These are phyloP conservation scores for Aphelinus certus DNA, from an alignment of 1,140 invertebrate genomes.

Conservation along the genomic window DNA sequence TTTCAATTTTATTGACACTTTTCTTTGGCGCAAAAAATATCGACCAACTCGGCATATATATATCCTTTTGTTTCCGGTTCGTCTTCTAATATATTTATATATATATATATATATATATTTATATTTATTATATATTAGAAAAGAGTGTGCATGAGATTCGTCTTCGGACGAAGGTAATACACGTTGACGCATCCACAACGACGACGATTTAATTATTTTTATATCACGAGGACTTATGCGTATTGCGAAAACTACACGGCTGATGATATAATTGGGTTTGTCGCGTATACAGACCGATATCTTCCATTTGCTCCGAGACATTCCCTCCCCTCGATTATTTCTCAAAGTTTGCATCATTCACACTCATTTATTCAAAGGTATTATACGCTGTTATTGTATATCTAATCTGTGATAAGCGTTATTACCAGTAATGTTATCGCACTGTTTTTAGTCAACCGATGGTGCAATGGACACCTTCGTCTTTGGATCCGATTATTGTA, in stretches of 20 bases:
- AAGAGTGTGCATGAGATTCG: slow-evolving; percentile 24
- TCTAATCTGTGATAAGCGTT: slow-evolving; percentile 34
- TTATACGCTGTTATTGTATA: neutral
- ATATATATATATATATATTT: too few species aligned
- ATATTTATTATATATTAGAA: slow-evolving; percentile 31
- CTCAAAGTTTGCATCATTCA: slow-evolving; percentile 4
- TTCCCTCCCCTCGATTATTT: slow-evolving; percentile 1
- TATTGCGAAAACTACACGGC: slow-evolving; percentile 36
- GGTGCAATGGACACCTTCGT: slow-evolving; percentile 13
- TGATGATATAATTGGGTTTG: slow-evolving; percentile 28
- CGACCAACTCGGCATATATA: slow-evolving; percentile 29
- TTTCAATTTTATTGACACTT: slow-evolving; percentile 41
- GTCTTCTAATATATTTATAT: too few species aligned
- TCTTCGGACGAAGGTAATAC: slow-evolving; percentile 24
- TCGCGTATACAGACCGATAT: slow-evolving; percentile 15
- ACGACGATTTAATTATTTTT: slow-evolving; percentile 35
- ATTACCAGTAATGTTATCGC: slow-evolving; percentile 32
- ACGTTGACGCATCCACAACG: slow-evolving; percentile 33
- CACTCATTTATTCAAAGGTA: slow-evolving; percentile 16
- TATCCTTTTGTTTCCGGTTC: neutral
- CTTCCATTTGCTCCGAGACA: slow-evolving; percentile 11
- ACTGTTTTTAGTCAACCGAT: neutral
- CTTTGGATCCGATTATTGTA: slow-evolving; percentile 1
- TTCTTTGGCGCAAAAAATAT: slow-evolving; percentile 43
- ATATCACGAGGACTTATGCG: slow-evolving; percentile 37